These are phyloP conservation scores for Venusia cambrica DNA, from an alignment of 2,888 invertebrate genomes.

Conservation along the genomic window DNA sequence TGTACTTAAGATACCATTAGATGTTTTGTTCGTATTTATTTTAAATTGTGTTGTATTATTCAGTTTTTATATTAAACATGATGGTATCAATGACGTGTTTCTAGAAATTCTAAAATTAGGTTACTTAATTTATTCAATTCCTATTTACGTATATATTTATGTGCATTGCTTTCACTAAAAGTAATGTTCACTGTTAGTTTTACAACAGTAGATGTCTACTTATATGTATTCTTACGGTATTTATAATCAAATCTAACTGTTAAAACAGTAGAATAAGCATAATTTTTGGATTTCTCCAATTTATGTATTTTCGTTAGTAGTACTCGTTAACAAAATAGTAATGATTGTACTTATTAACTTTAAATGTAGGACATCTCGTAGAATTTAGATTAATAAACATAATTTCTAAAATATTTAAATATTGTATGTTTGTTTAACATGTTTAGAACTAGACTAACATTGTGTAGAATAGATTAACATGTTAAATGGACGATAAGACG, in stretches of 20 bases:
- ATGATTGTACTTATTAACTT: slow-evolving; percentile 74
- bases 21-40: slow-evolving; percentile 48
- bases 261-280: slow-evolving; percentile 47
- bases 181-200: slow-evolving; percentile 61
- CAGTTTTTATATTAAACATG: slow-evolving; percentile 39
- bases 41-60: slow-evolving; percentile 47
- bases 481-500: slow-evolving; percentile 45
- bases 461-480: slow-evolving; percentile 77
- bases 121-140: slow-evolving; percentile 45
- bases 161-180: slow-evolving; percentile 58
- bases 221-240: slow-evolving; percentile 53
- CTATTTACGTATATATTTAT: slow-evolving; percentile 56
- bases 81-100: slow-evolving; percentile 52
- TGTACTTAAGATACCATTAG: slow-evolving; percentile 59
- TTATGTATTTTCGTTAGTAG: slow-evolving; percentile 56
- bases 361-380: slow-evolving; percentile 67
- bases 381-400: slow-evolving; percentile 77
- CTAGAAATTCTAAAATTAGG: slow-evolving; percentile 44
- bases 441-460: slow-evolving; percentile 79
- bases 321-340: slow-evolving; percentile 70
- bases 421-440: slow-evolving; percentile 80
- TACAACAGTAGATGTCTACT: slow-evolving; percentile 41
- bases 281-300: slow-evolving; percentile 49
- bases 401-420: slow-evolving; percentile 75
- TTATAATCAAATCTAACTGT: slow-evolving; percentile 51